Base-by-base conservation (phyloP, 1,140 invertebrate species). In the Orchestia grillus region DNA sequence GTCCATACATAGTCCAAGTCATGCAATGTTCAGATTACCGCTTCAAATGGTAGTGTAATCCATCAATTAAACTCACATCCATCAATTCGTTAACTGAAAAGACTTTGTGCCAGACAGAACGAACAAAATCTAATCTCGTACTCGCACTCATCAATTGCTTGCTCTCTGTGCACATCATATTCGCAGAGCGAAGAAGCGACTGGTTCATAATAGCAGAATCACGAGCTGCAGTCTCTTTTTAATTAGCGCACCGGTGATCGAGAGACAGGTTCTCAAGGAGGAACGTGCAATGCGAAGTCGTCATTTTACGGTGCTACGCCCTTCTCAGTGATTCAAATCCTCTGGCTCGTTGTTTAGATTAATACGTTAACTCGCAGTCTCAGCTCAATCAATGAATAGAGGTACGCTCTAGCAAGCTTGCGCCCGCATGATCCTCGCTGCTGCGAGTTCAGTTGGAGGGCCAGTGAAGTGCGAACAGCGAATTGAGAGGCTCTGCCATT, bases 401-500 rank as follows among this genome's bases (percentile, higher is more conserved):
- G 62, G 62, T 77, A 3, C 62, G 62, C 62, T 77, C 62, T 23
- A 8, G 62, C 62, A 77, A 77, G 62, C 62, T 77, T 3, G 62
- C 23, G 36, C 92, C 92, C 92, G 92, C 92, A 94, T 94, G 92
- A 44, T 94, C 92, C 88, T 77, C 62, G 19, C 88, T 43, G 44
- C 15, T 42, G 88, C 41, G 43, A 94, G 47, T 94, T 94, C 92
- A 44, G 92, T 94, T 94, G 92, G 44, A 94, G 92, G 92, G 44
- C 36, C 92, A 94, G 92, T 94, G 43, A 94, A 94, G 92, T 94
- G 92, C 44, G 92, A 94, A 45, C 41, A 6, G 19, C 1, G 92
- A 94, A 94, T 94, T 94, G 92, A 94, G 44, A 45, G 92, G 43
- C 92, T 3, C 11, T 45, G 92, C 92, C 44, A 94, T 94, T 94